These are phyloP conservation scores for Enteromius treurensis DNA, from an alignment of 2,797 vertebrate genomes.

Conservation along the genomic window DNA sequence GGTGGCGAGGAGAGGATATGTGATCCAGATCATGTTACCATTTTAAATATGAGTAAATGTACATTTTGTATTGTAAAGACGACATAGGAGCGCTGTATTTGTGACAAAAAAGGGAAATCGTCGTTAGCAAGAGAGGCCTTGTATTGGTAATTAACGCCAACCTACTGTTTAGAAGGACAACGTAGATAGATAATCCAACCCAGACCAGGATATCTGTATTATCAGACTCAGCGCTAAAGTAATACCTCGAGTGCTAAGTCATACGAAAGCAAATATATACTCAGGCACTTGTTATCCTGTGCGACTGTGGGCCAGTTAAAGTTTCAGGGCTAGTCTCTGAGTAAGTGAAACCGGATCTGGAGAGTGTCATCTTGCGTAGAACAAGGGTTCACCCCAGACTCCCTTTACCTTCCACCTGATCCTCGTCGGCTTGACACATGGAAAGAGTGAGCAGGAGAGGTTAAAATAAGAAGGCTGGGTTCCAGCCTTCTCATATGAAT, in stretches of 20 bases:
- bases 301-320: constrained; percentile 36
- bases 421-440: constrained; percentile 43
- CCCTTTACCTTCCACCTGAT: constrained; percentile 54
- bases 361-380: constrained; percentile 60
- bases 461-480: constrained; percentile 19
- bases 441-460: constrained; percentile 54
- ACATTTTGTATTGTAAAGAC: constrained; percentile 13
- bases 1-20: constrained; percentile 46
- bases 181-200: background rate
- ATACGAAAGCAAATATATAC: constrained; percentile 23
- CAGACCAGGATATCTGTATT: background rate
- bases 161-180: background rate
- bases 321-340: constrained; percentile 38
- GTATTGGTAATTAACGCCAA: background rate
- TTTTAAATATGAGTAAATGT: constrained; percentile 49
- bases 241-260: background rate
- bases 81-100: background rate
- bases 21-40: constrained; percentile 53
- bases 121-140: background rate
- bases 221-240: constrained; percentile 15
- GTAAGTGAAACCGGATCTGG: constrained; percentile 53
- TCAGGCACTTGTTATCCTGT: constrained; percentile 10
- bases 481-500: constrained; percentile 43
- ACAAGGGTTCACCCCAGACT: constrained; percentile 55
- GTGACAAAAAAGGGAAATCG: constrained; percentile 20